Percentiles rank a stretch among this genome's conserved stretches.
phyloP scores from a whole-genome alignment of 2,113 vertebrate species.

The Eleginops maclovinus region DNA sequence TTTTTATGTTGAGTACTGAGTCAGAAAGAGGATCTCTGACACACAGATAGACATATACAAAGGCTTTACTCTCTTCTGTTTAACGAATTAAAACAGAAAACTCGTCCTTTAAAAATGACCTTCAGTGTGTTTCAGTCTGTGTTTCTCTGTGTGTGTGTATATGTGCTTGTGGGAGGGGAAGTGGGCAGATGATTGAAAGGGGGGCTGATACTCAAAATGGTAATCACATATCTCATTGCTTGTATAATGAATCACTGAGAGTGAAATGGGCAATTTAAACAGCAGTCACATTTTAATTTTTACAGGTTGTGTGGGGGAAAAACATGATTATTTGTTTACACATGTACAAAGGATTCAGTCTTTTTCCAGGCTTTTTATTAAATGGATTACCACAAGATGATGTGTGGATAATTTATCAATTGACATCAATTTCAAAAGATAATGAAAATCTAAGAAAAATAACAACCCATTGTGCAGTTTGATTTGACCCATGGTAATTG shows the following conservation, averaged over 20 bases:
- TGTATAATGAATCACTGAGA: constrained; percentile 76
- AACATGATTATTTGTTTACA: constrained; percentile 40
- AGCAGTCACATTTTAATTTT: constrained; percentile 45
- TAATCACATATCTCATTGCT: constrained; percentile 77
- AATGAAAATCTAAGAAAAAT: neutral
- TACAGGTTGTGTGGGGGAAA: constrained; percentile 33
- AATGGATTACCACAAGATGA: neutral
- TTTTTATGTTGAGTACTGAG: constrained; percentile 53
- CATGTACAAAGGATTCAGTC: constrained; percentile 16
- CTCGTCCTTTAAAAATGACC: constrained; percentile 71
- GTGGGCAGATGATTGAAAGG: constrained; percentile 63
- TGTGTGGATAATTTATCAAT: constrained; percentile 14
- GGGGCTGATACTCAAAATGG: constrained; percentile 72
- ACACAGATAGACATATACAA: constrained; percentile 25
- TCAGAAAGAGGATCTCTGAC: constrained; percentile 45
- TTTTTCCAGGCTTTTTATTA: constrained; percentile 26
- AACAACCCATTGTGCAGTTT: neutral
- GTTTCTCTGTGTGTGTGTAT: neutral
- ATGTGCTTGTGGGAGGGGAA: constrained; percentile 27
- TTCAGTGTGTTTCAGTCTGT: constrained; percentile 33
- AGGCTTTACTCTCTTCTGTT: constrained; percentile 35
- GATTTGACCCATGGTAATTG: neutral
- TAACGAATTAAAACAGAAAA: constrained; percentile 61
- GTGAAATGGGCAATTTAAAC: constrained; percentile 63
- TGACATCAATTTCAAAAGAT: neutral